These are phyloP conservation scores for Sphaerophoria taeniata DNA, from an alignment of 2,888 invertebrate genomes.

Conservation along the genomic window DNA sequence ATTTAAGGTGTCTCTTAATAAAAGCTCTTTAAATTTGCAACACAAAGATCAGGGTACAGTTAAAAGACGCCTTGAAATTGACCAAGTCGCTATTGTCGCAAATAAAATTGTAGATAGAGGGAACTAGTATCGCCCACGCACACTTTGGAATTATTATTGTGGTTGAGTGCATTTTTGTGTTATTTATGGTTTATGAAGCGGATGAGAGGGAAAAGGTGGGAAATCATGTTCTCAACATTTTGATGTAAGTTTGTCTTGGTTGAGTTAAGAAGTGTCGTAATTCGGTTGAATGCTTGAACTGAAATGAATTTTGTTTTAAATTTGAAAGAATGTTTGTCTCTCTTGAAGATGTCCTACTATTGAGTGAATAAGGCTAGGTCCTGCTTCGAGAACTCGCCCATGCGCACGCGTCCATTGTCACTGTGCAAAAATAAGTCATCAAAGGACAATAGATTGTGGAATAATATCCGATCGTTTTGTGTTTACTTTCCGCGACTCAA, in stretches of 20 bases:
- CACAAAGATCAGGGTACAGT: conserved; percentile 43
- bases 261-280: background rate
- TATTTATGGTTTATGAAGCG: background rate
- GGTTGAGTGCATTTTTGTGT: background rate
- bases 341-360: background rate
- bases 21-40: conserved; percentile 31
- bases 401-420: background rate
- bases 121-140: conserved; percentile 11
- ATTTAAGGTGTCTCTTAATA: background rate
- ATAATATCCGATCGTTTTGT: conserved; percentile 21
- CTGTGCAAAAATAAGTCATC: conserved; percentile 6
- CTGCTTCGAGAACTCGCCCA: background rate
- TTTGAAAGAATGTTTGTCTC: too few species aligned
- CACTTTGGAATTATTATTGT: background rate
- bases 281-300: background rate
- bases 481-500: conserved; percentile 23
- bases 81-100: conserved; percentile 16
- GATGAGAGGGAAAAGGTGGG: background rate
- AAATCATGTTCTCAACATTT: background rate
- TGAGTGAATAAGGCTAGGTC: too few species aligned
- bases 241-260: background rate
- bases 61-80: conserved; percentile 43
- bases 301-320: too few species aligned
- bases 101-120: background rate
- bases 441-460: conserved; percentile 18